Evolutionary conservation across 2,113 vertebrate species (phyloP), one percentile per base, ranked within the genome.

Genomic region (Megalops atlanticus): DNA sequence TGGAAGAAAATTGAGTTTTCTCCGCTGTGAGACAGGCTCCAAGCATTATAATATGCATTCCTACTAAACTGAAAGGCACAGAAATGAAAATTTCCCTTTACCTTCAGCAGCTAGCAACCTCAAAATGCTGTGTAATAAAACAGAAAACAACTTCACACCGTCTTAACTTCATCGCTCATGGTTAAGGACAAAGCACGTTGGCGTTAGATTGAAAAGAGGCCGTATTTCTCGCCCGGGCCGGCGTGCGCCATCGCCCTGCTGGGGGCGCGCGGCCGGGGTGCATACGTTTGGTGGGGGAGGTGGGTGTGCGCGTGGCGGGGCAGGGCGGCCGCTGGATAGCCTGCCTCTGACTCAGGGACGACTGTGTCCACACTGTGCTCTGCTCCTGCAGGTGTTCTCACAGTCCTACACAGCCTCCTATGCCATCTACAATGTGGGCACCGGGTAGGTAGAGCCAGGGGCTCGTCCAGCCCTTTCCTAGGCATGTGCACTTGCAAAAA

Each of bases 351-450:
- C 79, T 89, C 78, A 80, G 33, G 83, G 85, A 80, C 85, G 83
- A 81, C 83, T 89, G 84, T 91, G 84, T 86, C 91, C 89, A 90
- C 88, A 86, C 85, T 92, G 84, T 93, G 85, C 90, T 94, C 87
- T 94, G 90, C 92, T 85, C 88, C 93, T 88, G 35, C 93, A 95
- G 94, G 93, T 95, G 85, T 93, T 94, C 91, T 93, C 93, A 89
- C 92, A 94, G 90, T 95, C 95, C 90, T 94, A 93, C 92, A 94
- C 90, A 86, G 94, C 94, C 89, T 92, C 89, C 85, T 95, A 93
- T 93, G 89, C 92, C 84, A 90, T 95, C 91, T 94, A 93, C 93
- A 91, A 58, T 86, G 90, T 96, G 90, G 89, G 89, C 84, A 93
- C 89, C 91, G 94, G 94, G 95, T 96, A 94, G 91, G 94, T 94